Percentiles rank a stretch among this genome's conserved stretches.
Evolutionary conservation across 2,113 vertebrate species (phyloP).

Genomic region (Paratilapia polleni): DNA sequence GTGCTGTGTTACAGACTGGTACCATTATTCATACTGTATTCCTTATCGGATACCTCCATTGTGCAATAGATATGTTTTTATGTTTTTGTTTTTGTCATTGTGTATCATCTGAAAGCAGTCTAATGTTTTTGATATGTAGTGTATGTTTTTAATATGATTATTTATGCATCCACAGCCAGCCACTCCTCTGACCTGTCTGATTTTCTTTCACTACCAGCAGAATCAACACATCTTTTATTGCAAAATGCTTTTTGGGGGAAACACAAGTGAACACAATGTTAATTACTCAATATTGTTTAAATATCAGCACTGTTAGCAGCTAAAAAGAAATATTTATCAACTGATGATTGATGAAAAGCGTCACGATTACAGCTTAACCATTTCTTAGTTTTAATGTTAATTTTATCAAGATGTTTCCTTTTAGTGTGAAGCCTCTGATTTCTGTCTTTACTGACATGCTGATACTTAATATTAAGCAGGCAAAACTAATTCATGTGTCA

Average conservation of each 20-base stretch:
- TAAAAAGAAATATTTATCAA: not conserved
- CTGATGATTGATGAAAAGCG: not conserved
- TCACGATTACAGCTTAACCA: not conserved
- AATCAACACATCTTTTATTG: conserved; percentile 1
- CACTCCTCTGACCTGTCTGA: not conserved
- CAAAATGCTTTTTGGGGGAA: not conserved
- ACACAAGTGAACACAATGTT: not conserved
- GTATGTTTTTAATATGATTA: conserved; percentile 50
- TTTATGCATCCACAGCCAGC: conserved; percentile 40
- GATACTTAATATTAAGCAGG: not conserved
- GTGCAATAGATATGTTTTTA: conserved; percentile 82
- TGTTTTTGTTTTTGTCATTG: conserved; percentile 65
- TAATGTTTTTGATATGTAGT: conserved; percentile 50
- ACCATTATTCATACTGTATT: conserved; percentile 52
- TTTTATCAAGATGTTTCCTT: conserved; percentile 11
- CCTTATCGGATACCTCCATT: conserved; percentile 63
- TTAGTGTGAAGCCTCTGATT: not conserved
- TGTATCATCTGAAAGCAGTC: conserved; percentile 61
- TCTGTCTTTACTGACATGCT: not conserved
- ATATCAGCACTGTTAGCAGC: not conserved
- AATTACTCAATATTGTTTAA: conserved; percentile 9
- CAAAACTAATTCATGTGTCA: conserved; percentile 1
- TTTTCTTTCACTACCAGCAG: conserved; percentile 8
- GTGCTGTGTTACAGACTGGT: not conserved
- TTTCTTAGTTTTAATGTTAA: conserved; percentile 2